Evolutionary conservation across 1,140 invertebrate species (phyloP).

Genomic region (Platorchestia sp.): DNA sequence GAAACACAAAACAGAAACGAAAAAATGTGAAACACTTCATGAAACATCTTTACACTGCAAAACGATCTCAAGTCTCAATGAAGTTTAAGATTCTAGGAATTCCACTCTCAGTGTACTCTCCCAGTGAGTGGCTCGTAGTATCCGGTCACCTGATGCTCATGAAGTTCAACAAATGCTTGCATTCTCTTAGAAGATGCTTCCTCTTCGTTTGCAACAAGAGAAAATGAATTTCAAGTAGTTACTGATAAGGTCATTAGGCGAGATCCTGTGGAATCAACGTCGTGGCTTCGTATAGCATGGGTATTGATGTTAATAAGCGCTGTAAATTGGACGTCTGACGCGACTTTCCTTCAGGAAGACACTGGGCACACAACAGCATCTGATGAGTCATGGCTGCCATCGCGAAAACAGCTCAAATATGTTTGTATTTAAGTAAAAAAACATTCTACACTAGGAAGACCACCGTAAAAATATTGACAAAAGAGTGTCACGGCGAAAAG

Average conservation of each 20-base stretch:
- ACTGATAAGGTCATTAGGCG: not conserved
- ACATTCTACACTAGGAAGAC: too few relatives aligned
- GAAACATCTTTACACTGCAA: too few relatives aligned
- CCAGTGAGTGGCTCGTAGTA: not conserved
- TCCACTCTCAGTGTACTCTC: not conserved
- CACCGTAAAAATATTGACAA: not conserved
- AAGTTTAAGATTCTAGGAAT: too few relatives aligned
- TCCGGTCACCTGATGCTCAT: not conserved
- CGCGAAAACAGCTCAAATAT: too few relatives aligned
- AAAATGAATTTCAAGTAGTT: not conserved
- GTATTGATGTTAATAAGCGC: not conserved
- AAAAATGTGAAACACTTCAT: too few relatives aligned
- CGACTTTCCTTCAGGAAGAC: not conserved
- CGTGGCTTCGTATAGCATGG: not conserved
- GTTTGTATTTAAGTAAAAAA: too few relatives aligned
- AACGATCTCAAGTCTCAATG: too few relatives aligned
- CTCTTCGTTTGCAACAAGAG: not conserved
- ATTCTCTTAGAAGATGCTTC: not conserved
- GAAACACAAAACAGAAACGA: too few relatives aligned
- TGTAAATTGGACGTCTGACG: not conserved
- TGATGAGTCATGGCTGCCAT: not conserved
- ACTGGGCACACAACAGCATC: not conserved
- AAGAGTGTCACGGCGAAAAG: not conserved
- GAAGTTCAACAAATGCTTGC: not conserved
- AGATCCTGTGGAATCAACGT: not conserved